These are phyloP conservation scores for Leptoclinus maculatus DNA, from an alignment of 2,797 vertebrate species.

Conservation along the genomic window DNA sequence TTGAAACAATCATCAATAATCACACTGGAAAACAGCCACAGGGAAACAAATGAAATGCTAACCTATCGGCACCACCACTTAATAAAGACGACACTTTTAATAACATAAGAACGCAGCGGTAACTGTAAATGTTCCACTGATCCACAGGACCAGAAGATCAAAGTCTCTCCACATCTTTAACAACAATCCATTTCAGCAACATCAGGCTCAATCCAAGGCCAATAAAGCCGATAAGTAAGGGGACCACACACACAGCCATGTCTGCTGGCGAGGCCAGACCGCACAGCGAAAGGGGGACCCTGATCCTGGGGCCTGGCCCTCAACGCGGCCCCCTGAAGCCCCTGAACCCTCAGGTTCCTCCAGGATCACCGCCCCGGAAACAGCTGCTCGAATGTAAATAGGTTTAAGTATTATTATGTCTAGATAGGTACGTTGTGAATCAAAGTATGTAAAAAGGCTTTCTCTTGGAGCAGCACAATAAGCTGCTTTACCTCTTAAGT, in stretches of 20 bases:
- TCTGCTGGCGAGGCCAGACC: no score
- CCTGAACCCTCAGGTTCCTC: no score
- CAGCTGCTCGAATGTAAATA: no score
- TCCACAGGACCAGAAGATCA: not conserved
- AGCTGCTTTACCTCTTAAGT: not conserved
- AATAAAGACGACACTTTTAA: slow-evolving; percentile 2
- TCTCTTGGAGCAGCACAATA: not conserved
- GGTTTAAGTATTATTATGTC: accelerated
- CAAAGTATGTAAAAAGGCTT: not conserved
- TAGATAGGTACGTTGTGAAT: not conserved
- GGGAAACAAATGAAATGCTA: not conserved
- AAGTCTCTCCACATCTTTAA: not conserved
- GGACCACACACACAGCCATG: no score
- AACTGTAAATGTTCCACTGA: not conserved
- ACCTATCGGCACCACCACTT: not conserved
- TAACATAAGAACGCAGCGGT: not conserved
- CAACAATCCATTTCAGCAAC: no score
- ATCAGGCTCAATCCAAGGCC: no score
- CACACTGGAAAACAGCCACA: slow-evolving; percentile 17
- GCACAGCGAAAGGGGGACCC: no score
- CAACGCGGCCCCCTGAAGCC: no score
- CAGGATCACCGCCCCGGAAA: no score
- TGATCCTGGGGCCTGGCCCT: no score
- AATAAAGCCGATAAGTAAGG: no score
- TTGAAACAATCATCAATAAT: slow-evolving; percentile 41